These are phyloP conservation scores for Saccopteryx leptura DNA, from an alignment of 2,113 vertebrate genomes.

Conservation along the genomic window DNA sequence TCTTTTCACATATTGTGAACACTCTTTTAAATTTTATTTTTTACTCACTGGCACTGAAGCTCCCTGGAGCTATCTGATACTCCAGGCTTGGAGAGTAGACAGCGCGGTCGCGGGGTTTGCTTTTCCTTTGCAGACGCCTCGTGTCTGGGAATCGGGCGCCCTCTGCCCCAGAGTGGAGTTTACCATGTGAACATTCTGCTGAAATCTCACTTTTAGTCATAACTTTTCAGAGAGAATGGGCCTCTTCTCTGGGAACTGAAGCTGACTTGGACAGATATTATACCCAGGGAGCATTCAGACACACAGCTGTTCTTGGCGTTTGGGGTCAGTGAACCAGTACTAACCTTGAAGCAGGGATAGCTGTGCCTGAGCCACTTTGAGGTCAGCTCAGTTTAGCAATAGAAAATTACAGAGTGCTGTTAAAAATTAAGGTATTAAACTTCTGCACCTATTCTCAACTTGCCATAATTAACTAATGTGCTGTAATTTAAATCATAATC, in stretches of 20 bases:
- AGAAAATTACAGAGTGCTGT: neutral
- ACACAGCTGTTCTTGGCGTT: neutral
- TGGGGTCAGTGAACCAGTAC: neutral
- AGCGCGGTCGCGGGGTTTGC: neutral
- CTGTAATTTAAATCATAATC: neutral
- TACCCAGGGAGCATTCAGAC: neutral
- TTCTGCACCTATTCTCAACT: neutral
- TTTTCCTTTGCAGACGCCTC: neutral
- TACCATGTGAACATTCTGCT: neutral
- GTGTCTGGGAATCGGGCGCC: no score
- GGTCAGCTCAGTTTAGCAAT: neutral
- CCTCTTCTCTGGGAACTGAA: neutral
- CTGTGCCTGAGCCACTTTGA: neutral
- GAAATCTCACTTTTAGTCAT: neutral
- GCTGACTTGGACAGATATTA: neutral
- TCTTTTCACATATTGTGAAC: neutral
- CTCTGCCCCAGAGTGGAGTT: no score
- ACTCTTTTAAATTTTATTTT: neutral
- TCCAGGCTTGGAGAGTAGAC: neutral
- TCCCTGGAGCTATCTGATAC: neutral
- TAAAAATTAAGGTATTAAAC: neutral
- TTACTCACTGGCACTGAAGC: neutral
- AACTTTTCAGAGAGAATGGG: neutral
- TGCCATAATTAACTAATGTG: neutral
- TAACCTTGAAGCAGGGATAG: neutral